phyloP scores from a whole-genome alignment of 2,113 vertebrate genomes.

The Megaceryle maxima region DNA sequence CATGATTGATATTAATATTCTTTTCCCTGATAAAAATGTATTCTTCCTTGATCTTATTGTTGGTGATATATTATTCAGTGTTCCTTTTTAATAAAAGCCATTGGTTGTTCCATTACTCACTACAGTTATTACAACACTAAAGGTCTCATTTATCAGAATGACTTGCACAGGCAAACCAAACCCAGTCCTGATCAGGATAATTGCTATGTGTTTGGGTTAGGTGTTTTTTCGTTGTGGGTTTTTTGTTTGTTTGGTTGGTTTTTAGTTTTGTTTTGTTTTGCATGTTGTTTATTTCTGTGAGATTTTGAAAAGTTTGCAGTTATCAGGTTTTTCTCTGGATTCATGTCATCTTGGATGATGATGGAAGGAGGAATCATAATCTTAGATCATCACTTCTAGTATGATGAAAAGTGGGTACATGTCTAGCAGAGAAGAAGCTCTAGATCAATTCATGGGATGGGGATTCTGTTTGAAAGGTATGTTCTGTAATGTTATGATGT shows the following conservation, averaged over 20 bases:
- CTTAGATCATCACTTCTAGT: neutral
- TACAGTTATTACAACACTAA: slow-evolving; percentile 52
- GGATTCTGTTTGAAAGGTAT: slow-evolving; percentile 6
- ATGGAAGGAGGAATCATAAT: neutral
- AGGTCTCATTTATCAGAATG: slow-evolving; percentile 40
- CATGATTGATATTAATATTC: slow-evolving; percentile 44
- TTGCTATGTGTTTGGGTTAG: neutral
- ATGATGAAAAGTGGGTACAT: neutral
- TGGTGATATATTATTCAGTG: slow-evolving; percentile 65
- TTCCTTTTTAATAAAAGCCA: slow-evolving; percentile 65
- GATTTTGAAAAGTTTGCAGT: neutral
- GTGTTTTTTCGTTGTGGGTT: neutral
- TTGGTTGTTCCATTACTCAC: slow-evolving; percentile 49
- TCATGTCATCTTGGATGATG: neutral
- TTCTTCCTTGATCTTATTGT: slow-evolving; percentile 35
- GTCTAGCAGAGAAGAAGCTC: neutral
- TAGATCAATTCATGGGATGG: neutral
- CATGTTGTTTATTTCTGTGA: neutral
- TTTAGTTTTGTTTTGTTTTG: neutral
- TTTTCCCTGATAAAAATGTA: slow-evolving; percentile 35
- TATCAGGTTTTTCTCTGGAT: neutral
- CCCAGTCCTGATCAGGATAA: neutral
- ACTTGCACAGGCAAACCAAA: slow-evolving; percentile 31
- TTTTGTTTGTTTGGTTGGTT: neutral
- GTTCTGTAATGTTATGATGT: neutral